Evolutionary conservation across 2,113 vertebrate genomes (phyloP).

Genomic region (Panthera tigris): DNA sequence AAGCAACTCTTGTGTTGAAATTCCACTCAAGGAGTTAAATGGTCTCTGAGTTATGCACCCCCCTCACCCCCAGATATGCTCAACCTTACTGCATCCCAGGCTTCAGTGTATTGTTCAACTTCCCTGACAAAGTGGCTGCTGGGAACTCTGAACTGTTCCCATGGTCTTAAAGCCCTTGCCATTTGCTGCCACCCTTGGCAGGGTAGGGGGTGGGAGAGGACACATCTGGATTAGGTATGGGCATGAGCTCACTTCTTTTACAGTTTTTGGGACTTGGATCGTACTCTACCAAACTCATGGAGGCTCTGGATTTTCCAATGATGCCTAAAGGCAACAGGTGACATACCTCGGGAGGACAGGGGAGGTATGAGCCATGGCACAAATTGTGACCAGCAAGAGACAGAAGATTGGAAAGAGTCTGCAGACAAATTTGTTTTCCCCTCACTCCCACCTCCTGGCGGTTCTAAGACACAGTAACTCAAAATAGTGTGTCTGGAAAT

Average conservation of each 20-base stretch:
- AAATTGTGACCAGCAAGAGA: slow-evolving; percentile 6
- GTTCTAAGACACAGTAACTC: background rate
- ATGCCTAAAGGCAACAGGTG: background rate
- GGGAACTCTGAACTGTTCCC: background rate
- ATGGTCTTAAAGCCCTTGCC: background rate
- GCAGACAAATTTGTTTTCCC: background rate
- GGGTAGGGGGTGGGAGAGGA: background rate
- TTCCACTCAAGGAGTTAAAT: background rate
- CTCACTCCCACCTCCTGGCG: background rate
- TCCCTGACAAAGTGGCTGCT: background rate
- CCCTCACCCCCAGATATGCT: background rate
- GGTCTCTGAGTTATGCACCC: background rate
- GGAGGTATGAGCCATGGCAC: background rate
- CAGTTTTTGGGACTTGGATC: background rate
- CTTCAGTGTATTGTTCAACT: background rate
- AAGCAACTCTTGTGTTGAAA: background rate
- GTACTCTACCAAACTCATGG: background rate
- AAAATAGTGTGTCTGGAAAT: background rate
- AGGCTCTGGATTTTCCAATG: background rate
- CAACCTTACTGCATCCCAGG: background rate
- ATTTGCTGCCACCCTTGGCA: background rate
- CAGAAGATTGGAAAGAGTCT: background rate
- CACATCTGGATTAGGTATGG: background rate
- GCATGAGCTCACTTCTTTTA: background rate
- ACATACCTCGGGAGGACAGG: background rate